Percentiles rank a stretch among this genome's conserved stretches.
Evolutionary conservation across 2,888 invertebrate species (phyloP).

Genomic region (Rhagophthalmus giganteus): DNA sequence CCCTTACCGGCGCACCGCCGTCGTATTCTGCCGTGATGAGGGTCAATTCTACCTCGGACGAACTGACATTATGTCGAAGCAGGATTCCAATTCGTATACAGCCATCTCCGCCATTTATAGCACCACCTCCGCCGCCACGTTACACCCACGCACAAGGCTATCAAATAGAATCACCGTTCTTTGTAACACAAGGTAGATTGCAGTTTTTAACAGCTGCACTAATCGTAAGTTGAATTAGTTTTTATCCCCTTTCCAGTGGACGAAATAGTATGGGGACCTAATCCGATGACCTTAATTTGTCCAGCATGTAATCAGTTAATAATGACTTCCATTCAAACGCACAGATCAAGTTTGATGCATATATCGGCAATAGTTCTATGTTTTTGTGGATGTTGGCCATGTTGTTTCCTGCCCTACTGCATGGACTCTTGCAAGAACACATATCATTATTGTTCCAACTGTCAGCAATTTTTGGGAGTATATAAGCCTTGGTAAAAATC

Average conservation of each 20-base stretch:
- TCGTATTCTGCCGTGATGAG: conserved; percentile 48
- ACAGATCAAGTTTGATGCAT: conserved; percentile 48
- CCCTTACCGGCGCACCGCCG: conserved; percentile 42
- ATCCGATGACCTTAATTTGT: conserved; percentile 49
- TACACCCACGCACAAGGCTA: conserved; percentile 35
- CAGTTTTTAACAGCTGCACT: background rate
- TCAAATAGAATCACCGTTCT: conserved; percentile 8
- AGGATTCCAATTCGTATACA: conserved; percentile 33
- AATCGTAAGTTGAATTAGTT: conserved; percentile 13
- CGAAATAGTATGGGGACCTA: conserved; percentile 47
- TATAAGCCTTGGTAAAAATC: conserved; percentile 52
- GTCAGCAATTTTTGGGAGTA: conserved; percentile 49
- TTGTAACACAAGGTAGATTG: conserved; percentile 15
- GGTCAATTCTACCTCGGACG: conserved; percentile 36
- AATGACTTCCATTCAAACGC: conserved; percentile 44
- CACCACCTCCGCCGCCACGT: conserved; percentile 40
- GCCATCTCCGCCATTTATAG: conserved; percentile 41
- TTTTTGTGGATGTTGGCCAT: conserved; percentile 53
- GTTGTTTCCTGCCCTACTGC: conserved; percentile 52
- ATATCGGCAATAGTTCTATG: conserved; percentile 50
- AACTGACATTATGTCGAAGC: conserved; percentile 2
- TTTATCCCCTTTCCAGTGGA: conserved; percentile 37
- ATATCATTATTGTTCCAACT: conserved; percentile 51
- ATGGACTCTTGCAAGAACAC: conserved; percentile 51
- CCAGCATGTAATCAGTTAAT: conserved; percentile 48